These are phyloP conservation scores for Leptarthrus brevirostris DNA, from an alignment of 2,888 invertebrate species.

Conservation along the genomic window DNA sequence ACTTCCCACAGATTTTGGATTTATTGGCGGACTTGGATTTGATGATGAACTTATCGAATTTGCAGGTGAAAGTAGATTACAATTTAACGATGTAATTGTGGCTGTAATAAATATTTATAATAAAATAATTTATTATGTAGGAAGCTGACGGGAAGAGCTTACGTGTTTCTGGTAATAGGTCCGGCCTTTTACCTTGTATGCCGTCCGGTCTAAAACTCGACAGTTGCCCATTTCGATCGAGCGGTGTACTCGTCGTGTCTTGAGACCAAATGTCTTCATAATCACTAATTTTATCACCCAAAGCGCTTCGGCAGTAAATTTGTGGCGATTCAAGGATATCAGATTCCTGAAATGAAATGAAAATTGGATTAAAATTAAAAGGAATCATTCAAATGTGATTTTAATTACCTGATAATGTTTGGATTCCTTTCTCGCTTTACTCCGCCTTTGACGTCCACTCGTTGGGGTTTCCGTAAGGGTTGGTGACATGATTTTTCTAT, in stretches of 20 bases:
- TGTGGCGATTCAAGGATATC: conserved; percentile 86
- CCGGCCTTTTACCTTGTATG: conserved; percentile 68
- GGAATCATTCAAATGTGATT: too few species aligned
- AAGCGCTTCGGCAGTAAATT: conserved; percentile 84
- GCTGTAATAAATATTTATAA: conserved; percentile 64
- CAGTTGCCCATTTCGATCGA: conserved; percentile 70
- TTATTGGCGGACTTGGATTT: conserved; percentile 57
- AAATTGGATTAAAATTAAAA: conserved; percentile 64
- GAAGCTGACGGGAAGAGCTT: too few species aligned
- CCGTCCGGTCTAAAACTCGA: conserved; percentile 65
- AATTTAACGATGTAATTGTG: conserved; percentile 71
- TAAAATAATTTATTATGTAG: neutral
- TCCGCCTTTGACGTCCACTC: conserved; percentile 69
- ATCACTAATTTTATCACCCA: conserved; percentile 93
- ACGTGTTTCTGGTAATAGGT: conserved; percentile 73
- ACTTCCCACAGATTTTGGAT: conserved; percentile 25
- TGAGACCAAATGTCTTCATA: conserved; percentile 95
- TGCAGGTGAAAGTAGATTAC: conserved; percentile 67
- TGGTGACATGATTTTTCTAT: conserved; percentile 67
- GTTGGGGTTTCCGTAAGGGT: conserved; percentile 65
- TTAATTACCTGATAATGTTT: conserved; percentile 75
- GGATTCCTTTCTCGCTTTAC: conserved; percentile 73
- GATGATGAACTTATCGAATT: conserved; percentile 61
- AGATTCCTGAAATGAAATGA: conserved; percentile 74
- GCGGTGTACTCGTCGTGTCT: conserved; percentile 68